A percentile compares a stretch with the other conserved stretches of the same genome.
Evolutionary conservation across 1,140 invertebrate species (phyloP).

Genomic region (Drosophila ambigua): DNA sequence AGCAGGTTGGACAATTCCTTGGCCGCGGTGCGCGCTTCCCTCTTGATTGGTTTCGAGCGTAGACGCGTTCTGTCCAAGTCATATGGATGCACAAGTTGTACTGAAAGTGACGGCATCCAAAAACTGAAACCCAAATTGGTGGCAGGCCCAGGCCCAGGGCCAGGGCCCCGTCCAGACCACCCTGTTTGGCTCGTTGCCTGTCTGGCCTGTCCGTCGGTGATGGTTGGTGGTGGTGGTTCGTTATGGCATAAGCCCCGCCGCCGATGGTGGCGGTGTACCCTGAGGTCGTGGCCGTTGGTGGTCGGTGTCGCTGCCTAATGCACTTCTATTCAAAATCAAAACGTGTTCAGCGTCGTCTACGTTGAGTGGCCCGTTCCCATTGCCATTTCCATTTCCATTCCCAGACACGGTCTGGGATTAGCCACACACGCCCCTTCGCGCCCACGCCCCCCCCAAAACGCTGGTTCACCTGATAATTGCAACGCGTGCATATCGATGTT

Average conservation of each 20-base stretch:
- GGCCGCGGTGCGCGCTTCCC: constrained; percentile 24
- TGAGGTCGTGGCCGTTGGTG: not conserved
- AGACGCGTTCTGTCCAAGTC: constrained; percentile 50
- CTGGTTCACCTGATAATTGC: constrained; percentile 13
- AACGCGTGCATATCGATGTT: constrained; percentile 11
- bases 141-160: constrained; percentile 13
- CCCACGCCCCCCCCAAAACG: too few relatives aligned
- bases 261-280: too few relatives aligned
- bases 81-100: constrained; percentile 72
- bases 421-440: not conserved
- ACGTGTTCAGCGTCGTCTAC: constrained; percentile 55
- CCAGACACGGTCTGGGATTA: constrained; percentile 15
- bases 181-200: not conserved
- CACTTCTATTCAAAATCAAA: constrained; percentile 78
- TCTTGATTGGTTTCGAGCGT: constrained; percentile 32
- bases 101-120: constrained; percentile 73
- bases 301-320: constrained; percentile 52
- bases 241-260: constrained; percentile 68
- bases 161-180: constrained; percentile 4
- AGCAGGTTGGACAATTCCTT: constrained; percentile 17
- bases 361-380: not conserved
- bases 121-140: constrained; percentile 24
- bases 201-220: not conserved
- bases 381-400: not conserved
- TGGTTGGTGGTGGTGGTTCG: constrained; percentile 55